These are phyloP conservation scores for Valencia hispanica DNA, from an alignment of 2,797 vertebrate species.

Conservation along the genomic window DNA sequence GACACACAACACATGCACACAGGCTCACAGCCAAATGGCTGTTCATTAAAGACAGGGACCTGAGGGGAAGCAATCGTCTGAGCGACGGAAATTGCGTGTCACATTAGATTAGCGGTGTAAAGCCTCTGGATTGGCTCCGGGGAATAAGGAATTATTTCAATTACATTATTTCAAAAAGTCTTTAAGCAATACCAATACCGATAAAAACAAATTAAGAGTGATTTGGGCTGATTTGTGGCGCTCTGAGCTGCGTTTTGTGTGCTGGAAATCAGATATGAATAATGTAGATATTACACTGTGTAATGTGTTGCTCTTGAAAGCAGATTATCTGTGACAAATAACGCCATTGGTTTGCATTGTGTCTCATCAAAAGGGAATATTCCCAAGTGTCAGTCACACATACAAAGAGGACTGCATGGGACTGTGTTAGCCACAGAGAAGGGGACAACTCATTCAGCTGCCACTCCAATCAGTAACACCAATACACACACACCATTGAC, in stretches of 20 bases:
- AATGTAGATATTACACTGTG: slow-evolving; percentile 70
- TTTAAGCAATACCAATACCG: slow-evolving; percentile 83
- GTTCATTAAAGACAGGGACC: slow-evolving; percentile 84
- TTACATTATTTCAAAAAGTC: slow-evolving; percentile 84
- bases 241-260: slow-evolving; percentile 71
- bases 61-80: slow-evolving; percentile 83
- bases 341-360: slow-evolving; percentile 71
- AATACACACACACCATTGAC: neutral
- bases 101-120: slow-evolving; percentile 82
- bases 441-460: slow-evolving; percentile 53
- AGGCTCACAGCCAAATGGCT: slow-evolving; percentile 80
- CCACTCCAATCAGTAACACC: slow-evolving; percentile 31
- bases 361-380: slow-evolving; percentile 78
- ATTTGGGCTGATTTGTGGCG: slow-evolving; percentile 78
- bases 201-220: slow-evolving; percentile 84
- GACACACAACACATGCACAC: slow-evolving; percentile 41
- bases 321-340: slow-evolving; percentile 79
- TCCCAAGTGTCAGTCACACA: slow-evolving; percentile 68
- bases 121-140: slow-evolving; percentile 80
- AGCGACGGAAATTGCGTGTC: slow-evolving; percentile 84
- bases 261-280: slow-evolving; percentile 76
- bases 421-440: slow-evolving; percentile 31
- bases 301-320: slow-evolving; percentile 73
- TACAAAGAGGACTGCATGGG: slow-evolving; percentile 15
- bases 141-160: slow-evolving; percentile 84